Evolutionary conservation across 2,113 vertebrate species (phyloP).

Genomic region (Calidris pygmaea): DNA sequence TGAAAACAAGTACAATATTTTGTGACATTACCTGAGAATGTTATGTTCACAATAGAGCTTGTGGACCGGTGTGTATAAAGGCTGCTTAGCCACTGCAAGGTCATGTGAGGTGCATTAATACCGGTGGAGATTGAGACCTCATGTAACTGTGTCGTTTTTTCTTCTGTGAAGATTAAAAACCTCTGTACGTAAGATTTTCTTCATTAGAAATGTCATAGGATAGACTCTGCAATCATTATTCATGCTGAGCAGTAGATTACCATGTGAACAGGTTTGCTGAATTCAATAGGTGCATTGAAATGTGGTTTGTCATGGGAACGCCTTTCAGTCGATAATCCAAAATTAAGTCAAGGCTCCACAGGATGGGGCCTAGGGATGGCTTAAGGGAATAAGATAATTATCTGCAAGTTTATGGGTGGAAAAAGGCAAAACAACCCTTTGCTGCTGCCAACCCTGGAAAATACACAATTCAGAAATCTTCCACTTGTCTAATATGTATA

Average conservation of each 20-base stretch:
- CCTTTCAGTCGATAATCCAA: neutral
- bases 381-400: neutral
- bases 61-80: neutral
- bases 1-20: neutral
- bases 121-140: neutral
- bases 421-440: neutral
- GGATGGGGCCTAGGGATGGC: too few relatives aligned
- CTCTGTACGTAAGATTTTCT: neutral
- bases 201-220: neutral
- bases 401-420: neutral
- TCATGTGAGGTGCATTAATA: rapidly evolving
- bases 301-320: neutral
- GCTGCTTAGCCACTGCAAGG: neutral
- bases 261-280: neutral
- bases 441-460: neutral
- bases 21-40: neutral
- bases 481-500: neutral
- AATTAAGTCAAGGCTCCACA: neutral
- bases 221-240: neutral
- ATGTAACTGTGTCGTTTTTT: neutral
- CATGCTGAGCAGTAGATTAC: neutral
- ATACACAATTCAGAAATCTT: neutral
- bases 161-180: neutral
- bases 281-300: neutral
- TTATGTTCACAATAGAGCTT: neutral